phyloP scores from a whole-genome alignment of 2,888 invertebrate species.

The Bombylius discolor region DNA sequence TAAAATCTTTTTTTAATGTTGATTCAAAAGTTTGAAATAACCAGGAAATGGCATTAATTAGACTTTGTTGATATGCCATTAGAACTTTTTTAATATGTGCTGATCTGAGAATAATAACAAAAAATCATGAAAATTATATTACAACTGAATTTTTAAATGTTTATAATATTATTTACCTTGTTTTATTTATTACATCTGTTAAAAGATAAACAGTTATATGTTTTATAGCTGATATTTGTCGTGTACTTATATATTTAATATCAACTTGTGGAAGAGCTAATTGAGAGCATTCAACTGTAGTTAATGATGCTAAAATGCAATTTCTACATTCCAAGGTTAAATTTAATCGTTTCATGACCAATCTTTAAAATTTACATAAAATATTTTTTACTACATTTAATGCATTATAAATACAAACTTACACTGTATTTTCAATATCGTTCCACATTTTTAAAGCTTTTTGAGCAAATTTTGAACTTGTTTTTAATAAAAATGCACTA shows the following conservation, averaged over 20 bases:
- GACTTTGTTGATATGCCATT: background rate
- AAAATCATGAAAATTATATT: background rate
- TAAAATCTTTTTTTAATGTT: background rate
- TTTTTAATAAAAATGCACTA: constrained; percentile 28
- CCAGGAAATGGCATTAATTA: background rate
- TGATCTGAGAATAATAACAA: background rate
- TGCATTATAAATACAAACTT: background rate
- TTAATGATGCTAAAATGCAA: constrained; percentile 28
- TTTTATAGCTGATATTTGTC: constrained; percentile 30
- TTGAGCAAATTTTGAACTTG: constrained; percentile 29
- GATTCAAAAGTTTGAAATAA: background rate
- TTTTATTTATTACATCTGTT: constrained; percentile 31
- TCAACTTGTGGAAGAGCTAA: constrained; percentile 33
- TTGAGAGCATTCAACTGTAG: constrained; percentile 31
- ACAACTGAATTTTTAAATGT: too few relatives aligned
- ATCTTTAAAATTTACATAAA: background rate
- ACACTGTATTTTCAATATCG: constrained; percentile 23
- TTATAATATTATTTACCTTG: constrained; percentile 18
- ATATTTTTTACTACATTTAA: too few relatives aligned
- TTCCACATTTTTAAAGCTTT: constrained; percentile 29
- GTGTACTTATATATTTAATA: constrained; percentile 29
- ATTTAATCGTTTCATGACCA: background rate
- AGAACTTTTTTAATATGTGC: background rate
- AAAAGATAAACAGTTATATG: constrained; percentile 32
- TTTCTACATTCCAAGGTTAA: constrained; percentile 28